A percentile compares a stretch with the other conserved stretches of the same genome.
These are phyloP conservation scores for Hedychridium roseum DNA, from an alignment of 2,888 invertebrate species.

Conservation along the genomic window DNA sequence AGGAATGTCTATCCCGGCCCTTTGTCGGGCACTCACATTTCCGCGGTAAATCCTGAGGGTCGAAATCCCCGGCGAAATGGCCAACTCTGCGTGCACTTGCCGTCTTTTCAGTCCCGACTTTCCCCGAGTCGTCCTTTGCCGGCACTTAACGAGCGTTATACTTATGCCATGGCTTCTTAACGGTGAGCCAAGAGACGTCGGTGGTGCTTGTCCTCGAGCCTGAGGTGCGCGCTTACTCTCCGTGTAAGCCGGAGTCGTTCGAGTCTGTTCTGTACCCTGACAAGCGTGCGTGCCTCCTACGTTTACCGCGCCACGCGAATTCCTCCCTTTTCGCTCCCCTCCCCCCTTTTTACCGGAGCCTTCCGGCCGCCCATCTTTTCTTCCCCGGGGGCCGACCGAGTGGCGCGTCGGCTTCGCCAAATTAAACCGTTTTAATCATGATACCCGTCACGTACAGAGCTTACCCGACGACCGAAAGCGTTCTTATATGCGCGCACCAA, in stretches of 20 bases:
- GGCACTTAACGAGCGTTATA: constrained; percentile 47
- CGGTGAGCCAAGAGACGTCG: constrained; percentile 54
- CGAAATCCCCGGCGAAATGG: no score
- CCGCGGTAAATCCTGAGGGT: no score
- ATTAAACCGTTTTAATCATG: constrained; percentile 39
- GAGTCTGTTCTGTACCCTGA: constrained; percentile 62
- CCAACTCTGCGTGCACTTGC: no score
- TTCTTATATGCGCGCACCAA: constrained; percentile 55
- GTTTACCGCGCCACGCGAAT: constrained; percentile 10
- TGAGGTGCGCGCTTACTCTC: constrained; percentile 58
- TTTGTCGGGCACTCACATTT: no score
- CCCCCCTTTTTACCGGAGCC: constrained; percentile 3
- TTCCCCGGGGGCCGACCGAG: constrained; percentile 13
- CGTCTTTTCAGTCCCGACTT: no score
- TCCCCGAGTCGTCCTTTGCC: no score
- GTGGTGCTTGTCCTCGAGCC: constrained; percentile 64
- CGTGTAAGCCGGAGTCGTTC: constrained; percentile 54
- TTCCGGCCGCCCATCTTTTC: constrained; percentile 6
- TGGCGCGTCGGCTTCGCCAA: constrained; percentile 22
- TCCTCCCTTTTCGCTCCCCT: constrained; percentile 12
- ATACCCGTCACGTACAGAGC: constrained; percentile 58
- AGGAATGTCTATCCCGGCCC: no score
- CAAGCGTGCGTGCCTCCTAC: constrained; percentile 31
- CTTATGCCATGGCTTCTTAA: constrained; percentile 44
- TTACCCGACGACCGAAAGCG: constrained; percentile 56